These are phyloP conservation scores for Eublepharis macularius DNA, from an alignment of 2,113 vertebrate genomes.

Conservation along the genomic window DNA sequence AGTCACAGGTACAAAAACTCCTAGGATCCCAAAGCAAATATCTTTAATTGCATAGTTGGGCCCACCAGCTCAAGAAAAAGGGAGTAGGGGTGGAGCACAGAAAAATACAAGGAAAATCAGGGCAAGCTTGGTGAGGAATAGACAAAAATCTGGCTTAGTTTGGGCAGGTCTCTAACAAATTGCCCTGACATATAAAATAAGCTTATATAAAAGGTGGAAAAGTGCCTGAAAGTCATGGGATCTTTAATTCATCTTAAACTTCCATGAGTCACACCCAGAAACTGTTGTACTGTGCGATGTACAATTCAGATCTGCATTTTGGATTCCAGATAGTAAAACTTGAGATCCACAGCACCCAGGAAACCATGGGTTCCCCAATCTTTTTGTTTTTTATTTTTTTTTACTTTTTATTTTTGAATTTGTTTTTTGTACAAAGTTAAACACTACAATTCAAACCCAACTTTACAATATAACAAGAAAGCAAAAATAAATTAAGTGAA, in stretches of 20 bases:
- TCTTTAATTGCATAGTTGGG: neutral
- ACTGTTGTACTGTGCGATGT: neutral
- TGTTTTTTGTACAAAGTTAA: too few species aligned
- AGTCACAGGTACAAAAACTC: neutral
- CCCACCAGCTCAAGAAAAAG: neutral
- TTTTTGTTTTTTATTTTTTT: too few species aligned
- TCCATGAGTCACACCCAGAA: neutral
- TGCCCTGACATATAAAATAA: neutral
- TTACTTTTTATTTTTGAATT: too few species aligned
- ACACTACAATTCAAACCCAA: too few species aligned
- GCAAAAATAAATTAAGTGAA: too few species aligned
- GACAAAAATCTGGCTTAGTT: neutral
- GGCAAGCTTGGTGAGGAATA: neutral
- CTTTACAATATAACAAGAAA: too few species aligned
- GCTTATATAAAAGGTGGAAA: neutral
- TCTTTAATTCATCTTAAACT: neutral
- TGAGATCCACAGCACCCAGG: neutral
- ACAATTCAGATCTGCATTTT: neutral
- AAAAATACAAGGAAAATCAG: neutral
- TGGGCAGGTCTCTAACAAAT: neutral
- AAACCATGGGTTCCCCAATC: too few species aligned
- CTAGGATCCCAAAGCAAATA: neutral
- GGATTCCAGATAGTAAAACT: neutral
- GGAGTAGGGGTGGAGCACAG: neutral
- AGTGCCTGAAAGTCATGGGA: neutral